Conservation (phyloP, 2,888 invertebrate species). For the Rosalia funebris region DNA sequence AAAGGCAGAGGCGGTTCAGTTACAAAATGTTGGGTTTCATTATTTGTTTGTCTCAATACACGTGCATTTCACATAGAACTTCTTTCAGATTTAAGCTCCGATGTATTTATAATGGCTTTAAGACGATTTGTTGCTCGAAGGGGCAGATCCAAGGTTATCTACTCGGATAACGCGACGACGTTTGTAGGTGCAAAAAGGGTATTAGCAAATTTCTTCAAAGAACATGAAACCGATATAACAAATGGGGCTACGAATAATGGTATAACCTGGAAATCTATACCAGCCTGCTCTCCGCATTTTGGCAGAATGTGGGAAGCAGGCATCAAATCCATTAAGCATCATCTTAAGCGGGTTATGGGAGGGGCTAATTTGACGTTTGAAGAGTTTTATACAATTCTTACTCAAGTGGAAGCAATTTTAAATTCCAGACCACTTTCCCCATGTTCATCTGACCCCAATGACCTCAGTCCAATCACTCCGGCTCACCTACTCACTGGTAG, state of each 20-base stretch:
- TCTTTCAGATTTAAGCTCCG: constrained; percentile 16
- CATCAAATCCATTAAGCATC: not conserved
- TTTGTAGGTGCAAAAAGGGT: not conserved
- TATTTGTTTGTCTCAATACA: not conserved
- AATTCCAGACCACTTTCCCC: not conserved
- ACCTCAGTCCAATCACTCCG: not conserved
- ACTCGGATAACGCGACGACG: not conserved
- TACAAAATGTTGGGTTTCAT: not conserved
- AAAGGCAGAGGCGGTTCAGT: not conserved
- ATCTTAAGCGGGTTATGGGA: not conserved
- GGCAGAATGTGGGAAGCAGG: not conserved
- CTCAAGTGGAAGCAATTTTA: not conserved
- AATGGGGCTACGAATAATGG: not conserved
- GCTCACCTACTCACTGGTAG: not conserved
- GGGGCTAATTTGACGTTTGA: not conserved
- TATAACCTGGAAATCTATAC: not conserved
- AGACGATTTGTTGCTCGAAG: constrained; percentile 50
- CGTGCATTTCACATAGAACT: not conserved
- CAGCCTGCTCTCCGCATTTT: not conserved
- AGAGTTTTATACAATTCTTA: not conserved
- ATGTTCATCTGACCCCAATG: not conserved
- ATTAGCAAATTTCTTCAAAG: not conserved
- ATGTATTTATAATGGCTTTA: constrained; percentile 52
- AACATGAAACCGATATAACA: not conserved
- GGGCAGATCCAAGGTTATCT: constrained; percentile 39